Conservation (phyloP, 2,113 vertebrate genomes). For the Catharus minimus region DNA sequence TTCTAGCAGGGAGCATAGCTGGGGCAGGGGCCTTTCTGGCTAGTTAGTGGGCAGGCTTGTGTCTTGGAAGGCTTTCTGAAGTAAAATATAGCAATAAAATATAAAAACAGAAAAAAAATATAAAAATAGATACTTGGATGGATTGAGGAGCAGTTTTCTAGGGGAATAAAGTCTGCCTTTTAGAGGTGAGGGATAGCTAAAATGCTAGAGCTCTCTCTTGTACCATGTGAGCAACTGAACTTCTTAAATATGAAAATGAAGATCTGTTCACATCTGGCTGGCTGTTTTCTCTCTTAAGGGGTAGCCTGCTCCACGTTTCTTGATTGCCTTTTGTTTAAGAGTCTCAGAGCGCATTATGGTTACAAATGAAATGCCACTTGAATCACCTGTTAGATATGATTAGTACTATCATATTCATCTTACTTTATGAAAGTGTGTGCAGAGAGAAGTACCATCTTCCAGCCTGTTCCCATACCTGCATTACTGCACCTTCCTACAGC, state of each 20-base stretch:
- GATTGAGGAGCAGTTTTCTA: background rate
- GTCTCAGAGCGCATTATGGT: background rate
- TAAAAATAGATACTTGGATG: background rate
- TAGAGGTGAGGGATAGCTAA: background rate
- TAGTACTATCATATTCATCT: background rate
- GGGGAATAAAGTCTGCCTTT: background rate
- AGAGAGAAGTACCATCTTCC: background rate
- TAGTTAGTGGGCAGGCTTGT: background rate
- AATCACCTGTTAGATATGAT: background rate
- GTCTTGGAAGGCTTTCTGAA: background rate
- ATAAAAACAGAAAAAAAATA: background rate
- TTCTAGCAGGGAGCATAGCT: background rate
- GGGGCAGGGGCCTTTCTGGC: background rate
- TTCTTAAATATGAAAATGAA: background rate
- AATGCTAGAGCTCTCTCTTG: background rate
- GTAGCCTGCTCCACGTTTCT: background rate
- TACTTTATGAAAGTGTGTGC: background rate
- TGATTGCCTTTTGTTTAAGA: background rate
- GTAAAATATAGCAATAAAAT: background rate
- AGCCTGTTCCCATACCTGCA: accelerated
- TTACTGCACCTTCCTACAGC: background rate
- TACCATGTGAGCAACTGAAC: background rate
- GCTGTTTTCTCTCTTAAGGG: background rate
- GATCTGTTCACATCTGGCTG: background rate
- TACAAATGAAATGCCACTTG: background rate